Conservation (phyloP, 1,140 invertebrate species). For the Drosophila sulfurigaster region DNA sequence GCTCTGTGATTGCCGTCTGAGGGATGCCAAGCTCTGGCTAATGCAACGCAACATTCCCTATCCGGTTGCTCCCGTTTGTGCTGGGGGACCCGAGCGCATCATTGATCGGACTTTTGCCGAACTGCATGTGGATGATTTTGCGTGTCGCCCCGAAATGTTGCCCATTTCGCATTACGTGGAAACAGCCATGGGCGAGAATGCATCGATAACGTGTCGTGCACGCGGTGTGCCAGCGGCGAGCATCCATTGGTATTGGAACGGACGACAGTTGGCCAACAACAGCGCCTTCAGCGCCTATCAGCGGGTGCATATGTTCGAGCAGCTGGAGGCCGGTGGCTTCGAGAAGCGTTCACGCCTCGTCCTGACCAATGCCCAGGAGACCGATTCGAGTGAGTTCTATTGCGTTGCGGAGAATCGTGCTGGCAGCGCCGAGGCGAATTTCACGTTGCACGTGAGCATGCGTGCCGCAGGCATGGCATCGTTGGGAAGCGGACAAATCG, state of each 20-base stretch:
- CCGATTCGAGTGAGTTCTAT: slow-evolving; percentile 95
- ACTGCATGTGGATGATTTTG: slow-evolving; percentile 92
- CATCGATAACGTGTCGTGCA: slow-evolving; percentile 92
- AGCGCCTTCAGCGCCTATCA: slow-evolving; percentile 92
- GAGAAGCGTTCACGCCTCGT: slow-evolving; percentile 92
- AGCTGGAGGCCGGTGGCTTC: slow-evolving; percentile 85
- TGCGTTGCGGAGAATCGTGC: slow-evolving; percentile 96
- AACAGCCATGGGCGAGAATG: slow-evolving; percentile 92
- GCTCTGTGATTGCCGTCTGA: slow-evolving; percentile 94
- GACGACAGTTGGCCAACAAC: slow-evolving; percentile 91
- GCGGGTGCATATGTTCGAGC: slow-evolving; percentile 92
- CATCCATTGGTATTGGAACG: slow-evolving; percentile 95
- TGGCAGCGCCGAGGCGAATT: slow-evolving; percentile 96
- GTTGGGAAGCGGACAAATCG: slow-evolving; percentile 93
- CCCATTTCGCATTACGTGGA: slow-evolving; percentile 91
- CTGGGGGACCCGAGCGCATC: slow-evolving; percentile 88
- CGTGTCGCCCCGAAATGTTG: slow-evolving; percentile 93
- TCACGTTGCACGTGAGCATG: slow-evolving; percentile 93
- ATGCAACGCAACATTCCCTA: slow-evolving; percentile 93
- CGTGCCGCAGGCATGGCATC: slow-evolving; percentile 91
- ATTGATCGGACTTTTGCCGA: slow-evolving; percentile 90
- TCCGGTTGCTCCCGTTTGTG: slow-evolving; percentile 90
- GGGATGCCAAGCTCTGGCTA: slow-evolving; percentile 94
- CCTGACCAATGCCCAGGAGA: slow-evolving; percentile 94
- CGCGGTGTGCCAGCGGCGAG: slow-evolving; percentile 92